Percentiles rank a stretch among this genome's conserved stretches.
Conservation (phyloP, 2,797 vertebrate genomes). For the Trichosurus vulpecula region DNA sequence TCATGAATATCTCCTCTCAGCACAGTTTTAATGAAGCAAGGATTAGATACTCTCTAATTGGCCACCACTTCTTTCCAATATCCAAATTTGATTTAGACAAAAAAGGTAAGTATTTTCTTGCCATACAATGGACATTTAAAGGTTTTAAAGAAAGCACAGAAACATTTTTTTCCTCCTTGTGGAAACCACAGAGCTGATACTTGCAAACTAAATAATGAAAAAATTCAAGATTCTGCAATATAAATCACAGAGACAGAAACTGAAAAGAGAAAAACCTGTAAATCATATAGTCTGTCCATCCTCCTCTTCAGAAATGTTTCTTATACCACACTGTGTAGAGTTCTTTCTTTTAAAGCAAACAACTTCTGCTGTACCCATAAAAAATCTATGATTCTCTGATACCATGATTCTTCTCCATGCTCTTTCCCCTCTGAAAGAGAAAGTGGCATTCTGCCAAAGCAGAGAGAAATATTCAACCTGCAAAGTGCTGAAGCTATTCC, state of each 20-base stretch:
- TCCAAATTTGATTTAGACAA: slow-evolving; percentile 26
- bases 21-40: slow-evolving; percentile 58
- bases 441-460: neutral
- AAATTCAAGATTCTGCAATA: neutral
- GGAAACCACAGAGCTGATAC: neutral
- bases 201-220: slow-evolving; percentile 17
- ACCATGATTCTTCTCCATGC: neutral
- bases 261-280: slow-evolving; percentile 7
- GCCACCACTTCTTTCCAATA: slow-evolving; percentile 32
- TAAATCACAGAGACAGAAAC: slow-evolving; percentile 14
- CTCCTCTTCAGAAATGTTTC: neutral
- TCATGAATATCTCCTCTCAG: slow-evolving; percentile 54
- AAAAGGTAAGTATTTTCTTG: slow-evolving; percentile 4
- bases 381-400: neutral
- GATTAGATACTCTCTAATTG: slow-evolving; percentile 46
- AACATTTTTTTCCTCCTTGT: neutral
- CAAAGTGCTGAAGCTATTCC: neutral
- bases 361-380: neutral
- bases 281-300: slow-evolving; percentile 33
- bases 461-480: neutral
- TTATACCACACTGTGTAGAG: neutral
- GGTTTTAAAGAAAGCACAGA: neutral
- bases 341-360: neutral
- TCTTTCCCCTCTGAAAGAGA: neutral
- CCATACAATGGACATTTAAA: neutral